Conservation (phyloP, 2,797 vertebrate genomes). For the Alectoris magna region DNA sequence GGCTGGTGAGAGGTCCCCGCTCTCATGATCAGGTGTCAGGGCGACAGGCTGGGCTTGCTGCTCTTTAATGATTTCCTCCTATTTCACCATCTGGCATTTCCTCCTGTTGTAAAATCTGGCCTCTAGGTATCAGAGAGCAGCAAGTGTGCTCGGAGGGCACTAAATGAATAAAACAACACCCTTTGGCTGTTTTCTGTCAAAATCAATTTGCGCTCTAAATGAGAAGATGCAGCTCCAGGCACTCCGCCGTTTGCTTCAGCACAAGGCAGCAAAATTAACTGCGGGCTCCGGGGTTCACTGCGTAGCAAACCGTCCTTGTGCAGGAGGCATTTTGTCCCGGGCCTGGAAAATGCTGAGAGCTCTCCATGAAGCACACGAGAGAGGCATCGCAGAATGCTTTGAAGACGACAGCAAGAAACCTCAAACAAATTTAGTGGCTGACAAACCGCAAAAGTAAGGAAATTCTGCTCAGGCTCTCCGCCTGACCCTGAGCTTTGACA, state of each 20-base stretch:
- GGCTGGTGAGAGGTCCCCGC: background rate
- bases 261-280: background rate
- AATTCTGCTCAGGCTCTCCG: slow-evolving; percentile 21
- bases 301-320: background rate
- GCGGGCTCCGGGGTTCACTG: background rate
- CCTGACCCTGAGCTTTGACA: background rate
- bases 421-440: slow-evolving; percentile 1
- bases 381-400: background rate
- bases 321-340: background rate
- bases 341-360: background rate
- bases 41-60: too few relatives aligned
- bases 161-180: background rate
- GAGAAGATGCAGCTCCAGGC: background rate
- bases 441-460: background rate
- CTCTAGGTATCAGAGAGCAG: background rate
- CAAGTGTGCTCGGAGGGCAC: background rate
- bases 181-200: background rate
- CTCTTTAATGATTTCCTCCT: background rate
- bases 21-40: background rate
- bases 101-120: background rate
- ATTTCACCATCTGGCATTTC: background rate
- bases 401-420: slow-evolving; percentile 26
- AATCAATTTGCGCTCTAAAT: background rate
- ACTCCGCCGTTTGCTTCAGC: background rate
- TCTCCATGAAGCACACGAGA: background rate